Evolutionary conservation across 2,888 invertebrate genomes (phyloP).

Genomic region (Stegana nigrithorax): DNA sequence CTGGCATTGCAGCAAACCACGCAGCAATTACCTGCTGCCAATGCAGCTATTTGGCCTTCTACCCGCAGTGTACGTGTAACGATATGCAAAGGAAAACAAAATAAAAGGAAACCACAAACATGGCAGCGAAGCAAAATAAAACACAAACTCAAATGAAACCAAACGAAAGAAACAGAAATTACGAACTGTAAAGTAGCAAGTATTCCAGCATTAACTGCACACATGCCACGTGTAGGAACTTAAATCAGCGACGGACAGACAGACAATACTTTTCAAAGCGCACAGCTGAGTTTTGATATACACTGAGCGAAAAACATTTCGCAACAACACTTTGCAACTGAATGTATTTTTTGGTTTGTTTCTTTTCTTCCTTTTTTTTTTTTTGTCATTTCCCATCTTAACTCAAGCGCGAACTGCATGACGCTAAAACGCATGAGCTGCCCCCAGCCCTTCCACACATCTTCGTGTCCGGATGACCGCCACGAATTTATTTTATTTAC

Average conservation of each 20-base stretch:
- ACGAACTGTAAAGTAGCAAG: slow-evolving; percentile 2
- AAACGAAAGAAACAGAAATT: neutral
- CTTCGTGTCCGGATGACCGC: too few relatives aligned
- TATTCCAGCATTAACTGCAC: slow-evolving; percentile 7
- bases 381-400: slow-evolving; percentile 7
- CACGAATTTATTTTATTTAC: slow-evolving; percentile 56
- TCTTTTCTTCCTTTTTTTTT: neutral
- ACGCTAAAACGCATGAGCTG: too few relatives aligned
- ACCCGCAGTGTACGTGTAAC: slow-evolving; percentile 11
- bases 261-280: neutral
- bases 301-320: slow-evolving; percentile 1
- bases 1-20: slow-evolving; percentile 2
- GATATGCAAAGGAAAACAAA: slow-evolving; percentile 11
- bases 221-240: slow-evolving; percentile 1
- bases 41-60: slow-evolving; percentile 20
- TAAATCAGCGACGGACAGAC: slow-evolving; percentile 2
- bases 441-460: neutral
- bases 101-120: neutral
- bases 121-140: neutral
- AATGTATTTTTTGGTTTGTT: neutral
- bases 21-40: slow-evolving; percentile 17
- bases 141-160: neutral
- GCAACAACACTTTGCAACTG: neutral
- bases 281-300: neutral
- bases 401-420: neutral